Evolutionary conservation across 35 echinoderm and acorn worm species (phyloP).

Genomic region (Ophioderma brevispina): DNA sequence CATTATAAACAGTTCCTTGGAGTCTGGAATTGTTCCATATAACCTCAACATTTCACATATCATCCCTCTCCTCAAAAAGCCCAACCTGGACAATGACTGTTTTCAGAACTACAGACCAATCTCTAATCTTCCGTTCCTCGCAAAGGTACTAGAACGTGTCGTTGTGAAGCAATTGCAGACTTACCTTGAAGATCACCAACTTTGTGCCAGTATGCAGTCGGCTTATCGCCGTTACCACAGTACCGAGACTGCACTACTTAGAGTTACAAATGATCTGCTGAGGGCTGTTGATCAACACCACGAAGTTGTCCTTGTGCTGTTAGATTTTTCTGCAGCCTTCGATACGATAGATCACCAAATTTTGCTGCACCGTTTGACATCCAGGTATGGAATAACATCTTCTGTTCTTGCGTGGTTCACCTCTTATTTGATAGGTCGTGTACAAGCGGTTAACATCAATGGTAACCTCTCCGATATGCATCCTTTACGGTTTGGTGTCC

Average conservation of each 20-base stretch:
- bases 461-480: too few relatives aligned
- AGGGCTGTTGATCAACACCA: conserved; percentile 15
- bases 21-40: conserved; percentile 23
- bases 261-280: conserved; percentile 30
- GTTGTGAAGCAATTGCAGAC: conserved; percentile 26
- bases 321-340: conserved; percentile 35
- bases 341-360: conserved; percentile 41
- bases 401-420: too few relatives aligned
- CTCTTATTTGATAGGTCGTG: too few relatives aligned
- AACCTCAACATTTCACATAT: conserved; percentile 30
- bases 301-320: conserved; percentile 23
- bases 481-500: too few relatives aligned
- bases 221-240: conserved; percentile 29
- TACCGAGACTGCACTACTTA: conserved; percentile 35
- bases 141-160: conserved; percentile 48
- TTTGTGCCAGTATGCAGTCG: conserved; percentile 7
- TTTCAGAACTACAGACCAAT: conserved; percentile 54
- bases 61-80: conserved; percentile 58
- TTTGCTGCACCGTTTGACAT: not conserved
- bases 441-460: too few relatives aligned
- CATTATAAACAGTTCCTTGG: conserved; percentile 29
- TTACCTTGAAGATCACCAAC: conserved; percentile 11
- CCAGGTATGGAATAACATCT: not conserved
- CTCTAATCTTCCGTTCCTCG: conserved; percentile 44
- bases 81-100: conserved; percentile 31